Percentiles rank a stretch among this genome's conserved stretches.
These are phyloP conservation scores for Megaceryle torquata DNA, from an alignment of 2,113 vertebrate genomes.

Conservation along the genomic window DNA sequence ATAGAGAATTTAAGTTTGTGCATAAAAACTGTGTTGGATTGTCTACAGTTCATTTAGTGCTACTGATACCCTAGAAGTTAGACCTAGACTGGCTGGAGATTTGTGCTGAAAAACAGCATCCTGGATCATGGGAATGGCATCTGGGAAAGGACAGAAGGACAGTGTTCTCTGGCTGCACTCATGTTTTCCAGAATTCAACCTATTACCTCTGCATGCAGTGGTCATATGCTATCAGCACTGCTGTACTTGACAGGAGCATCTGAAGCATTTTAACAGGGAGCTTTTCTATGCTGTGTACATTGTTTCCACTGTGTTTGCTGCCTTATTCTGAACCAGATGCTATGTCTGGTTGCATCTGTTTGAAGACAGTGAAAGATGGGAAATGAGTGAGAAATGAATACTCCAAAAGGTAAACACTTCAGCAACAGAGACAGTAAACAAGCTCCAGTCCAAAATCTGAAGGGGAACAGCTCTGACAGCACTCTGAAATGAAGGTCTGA, in stretches of 20 bases:
- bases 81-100: not conserved
- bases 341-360: not conserved
- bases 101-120: not conserved
- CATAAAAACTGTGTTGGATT: not conserved
- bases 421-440: not conserved
- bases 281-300: accelerated
- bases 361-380: not conserved
- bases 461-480: not conserved
- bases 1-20: not conserved
- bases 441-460: not conserved
- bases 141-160: accelerated
- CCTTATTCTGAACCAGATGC: not conserved
- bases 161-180: accelerated
- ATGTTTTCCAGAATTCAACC: not conserved
- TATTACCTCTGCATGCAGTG: not conserved
- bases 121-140: not conserved
- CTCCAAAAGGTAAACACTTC: not conserved
- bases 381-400: not conserved
- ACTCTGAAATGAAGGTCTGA: not conserved
- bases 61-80: not conserved
- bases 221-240: accelerated
- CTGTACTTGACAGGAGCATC: not conserved
- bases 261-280: not conserved
- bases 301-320: not conserved
- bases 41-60: not conserved